These are phyloP conservation scores for Ameiurus melas DNA, from an alignment of 2,113 vertebrate species.

Conservation along the genomic window DNA sequence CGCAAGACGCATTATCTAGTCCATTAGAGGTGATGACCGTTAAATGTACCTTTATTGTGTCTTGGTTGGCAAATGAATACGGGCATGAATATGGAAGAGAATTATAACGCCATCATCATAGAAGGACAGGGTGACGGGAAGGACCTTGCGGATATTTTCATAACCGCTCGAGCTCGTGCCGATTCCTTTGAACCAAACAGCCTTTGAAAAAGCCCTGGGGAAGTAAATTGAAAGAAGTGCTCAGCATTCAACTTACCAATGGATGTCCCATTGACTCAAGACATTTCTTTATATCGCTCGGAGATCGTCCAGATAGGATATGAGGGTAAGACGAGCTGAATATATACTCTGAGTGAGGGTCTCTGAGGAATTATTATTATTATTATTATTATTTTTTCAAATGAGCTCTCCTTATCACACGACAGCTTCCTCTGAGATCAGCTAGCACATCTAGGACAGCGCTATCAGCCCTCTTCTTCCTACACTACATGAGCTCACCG, in stretches of 20 bases:
- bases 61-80: conserved; percentile 54
- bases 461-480: too few species aligned
- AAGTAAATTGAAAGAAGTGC: not conserved
- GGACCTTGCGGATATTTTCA: conserved; percentile 42
- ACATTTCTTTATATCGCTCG: not conserved
- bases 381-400: too few species aligned
- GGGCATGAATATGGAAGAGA: conserved; percentile 57
- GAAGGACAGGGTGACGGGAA: conserved; percentile 52
- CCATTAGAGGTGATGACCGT: conserved; percentile 56
- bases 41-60: conserved; percentile 51
- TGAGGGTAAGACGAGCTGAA: not conserved
- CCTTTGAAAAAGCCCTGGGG: not conserved
- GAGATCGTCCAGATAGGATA: not conserved
- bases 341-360: not conserved
- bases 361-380: too few species aligned
- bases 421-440: not conserved
- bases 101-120: conserved; percentile 64
- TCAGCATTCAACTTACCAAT: not conserved
- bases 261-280: not conserved
- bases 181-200: not conserved
- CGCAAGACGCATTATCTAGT: conserved; percentile 28
- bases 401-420: too few species aligned
- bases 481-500: not conserved
- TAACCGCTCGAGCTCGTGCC: too few species aligned
- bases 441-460: too few species aligned